A percentile compares a stretch with the other conserved stretches of the same genome.
phyloP scores from a whole-genome alignment of 2,113 vertebrate species.

The Cephalopholis sonnerati region DNA sequence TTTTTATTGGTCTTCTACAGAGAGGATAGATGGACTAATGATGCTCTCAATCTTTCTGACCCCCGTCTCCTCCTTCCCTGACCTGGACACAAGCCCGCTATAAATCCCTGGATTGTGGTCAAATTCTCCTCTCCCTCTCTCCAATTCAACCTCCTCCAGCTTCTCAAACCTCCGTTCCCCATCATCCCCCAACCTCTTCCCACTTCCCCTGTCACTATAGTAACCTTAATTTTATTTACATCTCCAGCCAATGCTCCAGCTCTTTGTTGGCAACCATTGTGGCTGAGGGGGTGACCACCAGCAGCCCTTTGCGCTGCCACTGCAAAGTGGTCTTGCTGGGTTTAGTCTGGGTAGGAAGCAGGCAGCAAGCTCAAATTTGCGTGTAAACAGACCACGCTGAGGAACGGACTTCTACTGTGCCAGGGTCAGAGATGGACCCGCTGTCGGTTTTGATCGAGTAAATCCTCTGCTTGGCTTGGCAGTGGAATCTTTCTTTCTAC shows the following conservation, averaged over 20 bases:
- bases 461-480: slow-evolving; percentile 9
- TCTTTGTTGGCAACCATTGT: slow-evolving; percentile 39
- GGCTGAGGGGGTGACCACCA: slow-evolving; percentile 22
- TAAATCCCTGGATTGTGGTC: slow-evolving; percentile 39
- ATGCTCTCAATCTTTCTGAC: slow-evolving; percentile 51
- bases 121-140: not conserved
- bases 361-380: slow-evolving; percentile 5
- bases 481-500: slow-evolving; percentile 6
- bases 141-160: slow-evolving; percentile 14
- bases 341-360: slow-evolving; percentile 29
- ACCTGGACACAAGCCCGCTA: slow-evolving; percentile 45
- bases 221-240: slow-evolving; percentile 52
- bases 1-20: slow-evolving; percentile 5
- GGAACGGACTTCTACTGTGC: not conserved
- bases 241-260: slow-evolving; percentile 5
- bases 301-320: slow-evolving; percentile 2
- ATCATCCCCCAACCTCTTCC: slow-evolving; percentile 4
- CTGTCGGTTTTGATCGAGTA: slow-evolving; percentile 17
- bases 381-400: not conserved
- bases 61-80: slow-evolving; percentile 22
- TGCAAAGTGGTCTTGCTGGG: slow-evolving; percentile 24
- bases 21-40: slow-evolving; percentile 22
- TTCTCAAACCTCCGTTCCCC: not conserved
- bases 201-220: slow-evolving; percentile 43
- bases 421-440: slow-evolving; percentile 25